A percentile compares a stretch with the other conserved stretches of the same genome.
These are phyloP conservation scores for Steinernema khuongi DNA, from an alignment of 1,140 invertebrate species.

Conservation along the genomic window DNA sequence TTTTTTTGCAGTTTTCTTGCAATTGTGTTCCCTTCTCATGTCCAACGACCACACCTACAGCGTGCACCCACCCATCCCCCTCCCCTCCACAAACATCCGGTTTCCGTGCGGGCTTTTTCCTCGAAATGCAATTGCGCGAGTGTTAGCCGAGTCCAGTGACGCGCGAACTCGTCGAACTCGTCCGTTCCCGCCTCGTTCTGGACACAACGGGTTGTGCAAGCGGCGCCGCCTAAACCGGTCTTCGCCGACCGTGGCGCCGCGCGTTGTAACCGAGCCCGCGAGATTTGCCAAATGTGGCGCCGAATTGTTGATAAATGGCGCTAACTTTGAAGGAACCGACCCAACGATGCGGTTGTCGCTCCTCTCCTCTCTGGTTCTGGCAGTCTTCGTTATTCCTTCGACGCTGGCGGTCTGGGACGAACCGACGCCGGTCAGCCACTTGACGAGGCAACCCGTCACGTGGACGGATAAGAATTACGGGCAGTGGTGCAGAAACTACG, in stretches of 20 bases:
- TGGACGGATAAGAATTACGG: not conserved
- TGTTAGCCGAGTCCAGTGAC: not conserved
- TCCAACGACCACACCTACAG: no score
- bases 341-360: not conserved
- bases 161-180: conserved; percentile 8
- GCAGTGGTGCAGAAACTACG: conserved; percentile 4
- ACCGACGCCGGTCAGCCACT: not conserved
- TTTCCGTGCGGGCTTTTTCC: not conserved
- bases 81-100: not conserved
- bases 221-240: not conserved
- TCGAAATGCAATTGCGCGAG: not conserved
- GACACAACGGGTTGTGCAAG: not conserved
- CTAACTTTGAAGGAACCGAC: not conserved
- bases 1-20: no score
- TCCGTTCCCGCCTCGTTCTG: not conserved
- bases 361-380: not conserved
- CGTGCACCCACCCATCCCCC: no score
- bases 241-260: not conserved
- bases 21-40: no score
- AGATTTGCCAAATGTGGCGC: not conserved
- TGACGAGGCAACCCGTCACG: not conserved
- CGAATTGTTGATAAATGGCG: not conserved
- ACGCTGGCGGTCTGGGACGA: not conserved
- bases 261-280: not conserved
- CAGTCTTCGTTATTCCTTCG: not conserved